Percentiles rank a stretch among this genome's conserved stretches.
Conservation (phyloP, 1,140 invertebrate species). For the Dufourea novaeangliae region DNA sequence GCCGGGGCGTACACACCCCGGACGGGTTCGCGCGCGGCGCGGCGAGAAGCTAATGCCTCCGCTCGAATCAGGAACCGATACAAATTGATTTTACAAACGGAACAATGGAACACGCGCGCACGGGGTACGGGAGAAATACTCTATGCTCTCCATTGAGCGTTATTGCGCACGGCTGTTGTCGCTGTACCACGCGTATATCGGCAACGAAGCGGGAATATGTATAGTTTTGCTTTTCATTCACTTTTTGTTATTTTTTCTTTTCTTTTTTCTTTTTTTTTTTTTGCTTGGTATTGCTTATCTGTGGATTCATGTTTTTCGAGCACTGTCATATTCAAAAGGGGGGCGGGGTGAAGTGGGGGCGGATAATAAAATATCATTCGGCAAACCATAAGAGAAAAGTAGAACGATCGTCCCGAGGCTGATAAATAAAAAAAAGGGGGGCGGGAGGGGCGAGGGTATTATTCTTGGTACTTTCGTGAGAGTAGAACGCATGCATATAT, state of each 20-base stretch:
- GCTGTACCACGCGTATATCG: slow-evolving; percentile 11
- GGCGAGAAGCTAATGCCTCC: slow-evolving; percentile 58
- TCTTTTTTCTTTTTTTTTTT: background rate
- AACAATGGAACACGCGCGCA: slow-evolving; percentile 47
- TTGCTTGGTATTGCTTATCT: slow-evolving; percentile 3
- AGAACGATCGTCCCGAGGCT: slow-evolving; percentile 51
- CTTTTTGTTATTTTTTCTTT: slow-evolving; percentile 12
- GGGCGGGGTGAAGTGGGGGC: background rate
- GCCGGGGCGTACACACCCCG: slow-evolving; percentile 43
- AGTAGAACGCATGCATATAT: slow-evolving; percentile 68
- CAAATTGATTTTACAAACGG: slow-evolving; percentile 71
- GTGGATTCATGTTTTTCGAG: slow-evolving; percentile 20
- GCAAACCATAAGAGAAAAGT: slow-evolving; percentile 32
- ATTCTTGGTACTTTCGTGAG: slow-evolving; percentile 48
- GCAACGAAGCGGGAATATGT: slow-evolving; percentile 62
- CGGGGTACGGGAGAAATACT: background rate
- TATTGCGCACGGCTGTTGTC: background rate
- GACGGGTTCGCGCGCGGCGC: slow-evolving; percentile 36
- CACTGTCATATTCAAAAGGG: slow-evolving; percentile 38
- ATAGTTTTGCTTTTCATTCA: slow-evolving; percentile 10
- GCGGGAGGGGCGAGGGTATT: background rate
- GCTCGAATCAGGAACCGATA: slow-evolving; percentile 63
- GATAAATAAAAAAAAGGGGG: slow-evolving; percentile 14
- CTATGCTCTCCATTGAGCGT: background rate
- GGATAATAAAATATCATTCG: slow-evolving; percentile 21